Percentiles rank a stretch among this genome's conserved stretches.
Evolutionary conservation across 2,797 vertebrate genomes (phyloP).

Genomic region (Echeneis naucrates): DNA sequence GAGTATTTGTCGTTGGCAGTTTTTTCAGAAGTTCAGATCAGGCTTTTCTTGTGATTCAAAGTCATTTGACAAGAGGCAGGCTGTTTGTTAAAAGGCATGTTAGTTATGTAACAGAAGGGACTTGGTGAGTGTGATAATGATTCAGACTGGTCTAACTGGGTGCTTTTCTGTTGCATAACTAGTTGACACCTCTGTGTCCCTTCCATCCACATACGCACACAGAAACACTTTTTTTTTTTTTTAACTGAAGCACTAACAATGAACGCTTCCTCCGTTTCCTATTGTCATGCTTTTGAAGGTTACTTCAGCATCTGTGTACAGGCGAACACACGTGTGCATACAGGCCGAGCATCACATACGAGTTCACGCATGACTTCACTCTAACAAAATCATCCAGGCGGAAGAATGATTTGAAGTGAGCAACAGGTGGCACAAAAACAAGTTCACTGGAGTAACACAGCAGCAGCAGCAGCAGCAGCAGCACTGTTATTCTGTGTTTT

Average conservation of each 20-base stretch:
- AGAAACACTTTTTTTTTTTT: constrained; percentile 34
- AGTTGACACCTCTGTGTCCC: constrained; percentile 63
- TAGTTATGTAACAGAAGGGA: constrained; percentile 66
- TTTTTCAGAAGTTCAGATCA: constrained; percentile 31
- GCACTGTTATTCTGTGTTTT: neutral
- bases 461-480: constrained; percentile 22
- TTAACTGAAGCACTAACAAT: constrained; percentile 26
- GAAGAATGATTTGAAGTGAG: constrained; percentile 31
- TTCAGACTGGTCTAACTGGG: constrained; percentile 61
- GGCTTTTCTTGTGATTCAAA: constrained; percentile 42
- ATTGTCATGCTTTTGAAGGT: constrained; percentile 10
- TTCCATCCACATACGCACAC: constrained; percentile 34
- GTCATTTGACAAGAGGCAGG: constrained; percentile 57
- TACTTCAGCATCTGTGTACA: neutral
- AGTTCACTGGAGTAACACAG: constrained; percentile 15
- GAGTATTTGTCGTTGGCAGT: constrained; percentile 3
- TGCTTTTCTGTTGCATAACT: constrained; percentile 69
- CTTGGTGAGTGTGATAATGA: constrained; percentile 69
- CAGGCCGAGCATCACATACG: constrained; percentile 22
- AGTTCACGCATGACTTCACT: constrained; percentile 21
- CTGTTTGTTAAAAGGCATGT: constrained; percentile 57
- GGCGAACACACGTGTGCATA: neutral
- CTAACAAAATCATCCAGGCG: constrained; percentile 10
- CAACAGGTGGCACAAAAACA: constrained; percentile 38
- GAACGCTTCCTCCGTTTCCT: constrained; percentile 1